phyloP scores from a whole-genome alignment of 1,140 invertebrate species.

The Zaprionus ornatus region DNA sequence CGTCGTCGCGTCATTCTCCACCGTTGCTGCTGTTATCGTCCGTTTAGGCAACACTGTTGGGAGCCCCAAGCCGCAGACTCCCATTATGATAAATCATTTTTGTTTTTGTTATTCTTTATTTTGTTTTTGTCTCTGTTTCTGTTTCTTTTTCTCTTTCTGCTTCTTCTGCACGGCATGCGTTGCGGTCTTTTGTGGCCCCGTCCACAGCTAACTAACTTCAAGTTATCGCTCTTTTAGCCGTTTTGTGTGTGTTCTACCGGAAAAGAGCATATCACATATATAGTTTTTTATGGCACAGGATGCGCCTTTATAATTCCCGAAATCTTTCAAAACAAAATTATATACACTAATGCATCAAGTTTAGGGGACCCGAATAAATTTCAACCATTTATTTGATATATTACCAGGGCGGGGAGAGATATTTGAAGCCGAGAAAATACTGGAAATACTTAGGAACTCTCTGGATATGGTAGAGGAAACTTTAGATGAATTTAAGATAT shows the following conservation, averaged over 20 bases:
- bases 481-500: not conserved
- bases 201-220: slow-evolving; percentile 45
- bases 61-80: slow-evolving; percentile 48
- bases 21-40: slow-evolving; percentile 64
- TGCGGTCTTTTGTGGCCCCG: slow-evolving; percentile 18
- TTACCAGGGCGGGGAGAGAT: not conserved
- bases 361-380: not conserved
- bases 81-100: slow-evolving; percentile 82
- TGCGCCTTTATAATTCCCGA: not conserved
- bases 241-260: slow-evolving; percentile 53
- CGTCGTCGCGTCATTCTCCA: slow-evolving; percentile 4
- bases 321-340: not conserved
- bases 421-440: not conserved
- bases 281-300: slow-evolving; percentile 1
- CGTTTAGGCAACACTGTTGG: slow-evolving; percentile 72
- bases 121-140: slow-evolving; percentile 52
- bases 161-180: slow-evolving; percentile 26
- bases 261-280: slow-evolving; percentile 30
- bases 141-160: slow-evolving; percentile 16
- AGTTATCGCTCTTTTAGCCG: slow-evolving; percentile 51
- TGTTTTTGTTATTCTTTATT: slow-evolving; percentile 56
- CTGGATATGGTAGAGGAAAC: not conserved
- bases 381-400: not conserved
- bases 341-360: slow-evolving; percentile 1
- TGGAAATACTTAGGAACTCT: not conserved